phyloP scores from a whole-genome alignment of 1,140 invertebrate species.

The Metopolophium dirhodum region DNA sequence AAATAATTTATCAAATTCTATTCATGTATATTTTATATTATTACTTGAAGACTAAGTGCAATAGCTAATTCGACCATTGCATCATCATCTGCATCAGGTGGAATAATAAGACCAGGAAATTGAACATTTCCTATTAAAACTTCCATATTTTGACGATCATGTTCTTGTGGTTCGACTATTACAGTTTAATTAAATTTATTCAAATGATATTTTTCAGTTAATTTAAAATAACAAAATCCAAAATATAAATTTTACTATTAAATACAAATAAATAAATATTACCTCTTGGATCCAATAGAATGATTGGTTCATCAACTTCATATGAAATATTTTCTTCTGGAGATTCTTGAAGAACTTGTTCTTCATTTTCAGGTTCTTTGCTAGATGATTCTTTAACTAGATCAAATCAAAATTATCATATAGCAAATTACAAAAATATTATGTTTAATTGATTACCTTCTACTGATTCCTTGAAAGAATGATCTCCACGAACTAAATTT shows the following conservation, averaged over 20 bases:
- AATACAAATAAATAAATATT: slow-evolving; percentile 8
- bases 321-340: slow-evolving; percentile 64
- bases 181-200: background rate
- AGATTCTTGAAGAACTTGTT: slow-evolving; percentile 61
- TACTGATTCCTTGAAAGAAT: slow-evolving; percentile 21
- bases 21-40: background rate
- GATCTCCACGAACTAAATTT: slow-evolving; percentile 59
- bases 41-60: slow-evolving; percentile 87
- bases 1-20: background rate
- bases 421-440: background rate
- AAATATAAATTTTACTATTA: background rate
- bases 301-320: slow-evolving; percentile 65
- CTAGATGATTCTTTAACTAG: slow-evolving; percentile 25
- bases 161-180: slow-evolving; percentile 51
- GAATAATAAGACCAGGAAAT: slow-evolving; percentile 70
- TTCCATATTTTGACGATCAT: slow-evolving; percentile 50
- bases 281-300: slow-evolving; percentile 46
- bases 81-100: slow-evolving; percentile 92
- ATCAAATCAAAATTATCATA: background rate
- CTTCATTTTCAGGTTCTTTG: slow-evolving; percentile 17
- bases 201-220: background rate
- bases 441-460: slow-evolving; percentile 1
- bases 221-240: background rate
- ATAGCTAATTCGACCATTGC: slow-evolving; percentile 96
- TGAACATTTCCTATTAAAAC: slow-evolving; percentile 54